Percentiles rank a stretch among this genome's conserved stretches.
These are phyloP conservation scores for Leptinotarsa tumamoca DNA, from an alignment of 2,888 invertebrate genomes.

Conservation along the genomic window DNA sequence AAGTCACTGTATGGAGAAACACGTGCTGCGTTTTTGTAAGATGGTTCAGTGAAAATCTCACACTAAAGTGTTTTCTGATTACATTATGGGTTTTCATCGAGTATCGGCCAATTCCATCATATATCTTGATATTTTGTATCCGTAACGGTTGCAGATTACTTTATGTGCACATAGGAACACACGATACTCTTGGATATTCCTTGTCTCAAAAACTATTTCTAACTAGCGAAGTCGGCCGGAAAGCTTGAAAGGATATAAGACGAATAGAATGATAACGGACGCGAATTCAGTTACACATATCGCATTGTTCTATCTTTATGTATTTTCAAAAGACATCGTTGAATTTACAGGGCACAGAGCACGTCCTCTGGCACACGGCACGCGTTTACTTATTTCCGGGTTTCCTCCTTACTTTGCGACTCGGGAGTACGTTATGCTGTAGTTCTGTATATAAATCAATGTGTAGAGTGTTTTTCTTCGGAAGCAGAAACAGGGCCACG, in stretches of 20 bases:
- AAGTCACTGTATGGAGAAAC: no score
- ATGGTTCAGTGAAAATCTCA: no score
- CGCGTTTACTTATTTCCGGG: slow-evolving; percentile 64
- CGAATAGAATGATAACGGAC: slow-evolving; percentile 63
- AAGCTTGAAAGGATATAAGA: slow-evolving; percentile 57
- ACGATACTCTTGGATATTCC: not conserved
- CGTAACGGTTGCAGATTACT: no score
- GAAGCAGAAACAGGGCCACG: slow-evolving; percentile 2
- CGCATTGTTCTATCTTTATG: slow-evolving; percentile 65
- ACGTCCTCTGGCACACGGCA: slow-evolving; percentile 51
- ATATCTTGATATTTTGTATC: no score
- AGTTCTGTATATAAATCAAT: slow-evolving; percentile 48
- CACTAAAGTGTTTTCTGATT: no score
- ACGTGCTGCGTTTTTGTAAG: no score
- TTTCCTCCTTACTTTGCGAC: slow-evolving; percentile 48
- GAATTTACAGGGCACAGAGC: slow-evolving; percentile 42
- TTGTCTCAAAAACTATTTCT: not conserved
- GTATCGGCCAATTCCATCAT: no score
- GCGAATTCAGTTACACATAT: slow-evolving; percentile 60
- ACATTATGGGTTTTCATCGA: no score
- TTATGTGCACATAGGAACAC: no score
- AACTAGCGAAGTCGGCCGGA: slow-evolving; percentile 18
- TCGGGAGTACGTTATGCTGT: slow-evolving; percentile 33
- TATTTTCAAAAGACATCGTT: slow-evolving; percentile 56
- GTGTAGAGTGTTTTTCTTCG: slow-evolving; percentile 29